Conservation (phyloP, 1,140 invertebrate species). For the Drosophila ambigua region DNA sequence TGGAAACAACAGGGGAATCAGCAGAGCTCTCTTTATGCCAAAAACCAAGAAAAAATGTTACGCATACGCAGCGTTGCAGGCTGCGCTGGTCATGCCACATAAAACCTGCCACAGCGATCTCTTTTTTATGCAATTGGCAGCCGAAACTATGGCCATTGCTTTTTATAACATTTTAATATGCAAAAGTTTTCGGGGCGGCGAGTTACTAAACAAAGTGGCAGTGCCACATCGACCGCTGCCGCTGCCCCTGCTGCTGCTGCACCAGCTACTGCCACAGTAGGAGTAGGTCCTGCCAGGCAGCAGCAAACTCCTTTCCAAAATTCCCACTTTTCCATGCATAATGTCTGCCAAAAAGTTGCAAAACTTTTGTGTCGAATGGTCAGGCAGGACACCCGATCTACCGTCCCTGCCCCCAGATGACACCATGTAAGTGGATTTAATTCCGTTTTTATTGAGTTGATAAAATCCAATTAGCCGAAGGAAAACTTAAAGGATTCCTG, state of each 20-base stretch:
- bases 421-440: conserved; percentile 73
- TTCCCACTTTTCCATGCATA: conserved; percentile 59
- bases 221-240: neutral
- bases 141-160: conserved; percentile 73
- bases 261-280: neutral
- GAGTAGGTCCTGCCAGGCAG: conserved; percentile 20
- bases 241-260: too few relatives aligned
- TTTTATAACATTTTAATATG: conserved; percentile 81
- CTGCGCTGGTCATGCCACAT: conserved; percentile 66
- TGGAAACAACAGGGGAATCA: conserved; percentile 6
- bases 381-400: conserved; percentile 39
- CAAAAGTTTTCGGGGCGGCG: conserved; percentile 60
- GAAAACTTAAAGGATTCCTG: conserved; percentile 49
- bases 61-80: conserved; percentile 62
- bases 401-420: neutral
- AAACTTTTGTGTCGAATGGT: conserved; percentile 51
- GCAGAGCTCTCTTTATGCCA: conserved; percentile 25
- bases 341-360: conserved; percentile 57
- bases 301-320: conserved; percentile 17
- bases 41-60: conserved; percentile 17
- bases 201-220: conserved; percentile 29
- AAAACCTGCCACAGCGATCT: conserved; percentile 46
- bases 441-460: conserved; percentile 76
- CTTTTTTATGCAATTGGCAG: conserved; percentile 79
- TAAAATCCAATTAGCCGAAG: conserved; percentile 73